Conservation (phyloP, 2,888 invertebrate species). For the Euplexia lucipara region DNA sequence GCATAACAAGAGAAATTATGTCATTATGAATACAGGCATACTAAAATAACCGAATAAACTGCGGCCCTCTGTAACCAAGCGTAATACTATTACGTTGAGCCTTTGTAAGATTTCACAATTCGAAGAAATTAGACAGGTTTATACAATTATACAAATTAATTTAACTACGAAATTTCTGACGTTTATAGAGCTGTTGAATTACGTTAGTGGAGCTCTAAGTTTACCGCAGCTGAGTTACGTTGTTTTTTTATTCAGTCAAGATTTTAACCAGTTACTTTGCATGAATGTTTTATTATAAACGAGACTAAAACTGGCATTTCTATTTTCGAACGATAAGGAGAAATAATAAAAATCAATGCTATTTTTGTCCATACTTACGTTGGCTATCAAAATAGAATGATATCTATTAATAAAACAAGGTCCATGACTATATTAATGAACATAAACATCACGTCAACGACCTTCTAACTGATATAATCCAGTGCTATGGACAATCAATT, state of each 20-base stretch:
- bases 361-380: conserved; percentile 15
- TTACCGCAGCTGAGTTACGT: conserved; percentile 11
- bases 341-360: background rate
- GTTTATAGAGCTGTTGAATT: conserved; percentile 26
- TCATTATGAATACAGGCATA: conserved; percentile 17
- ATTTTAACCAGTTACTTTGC: background rate
- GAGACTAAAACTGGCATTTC: background rate
- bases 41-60: conserved; percentile 44
- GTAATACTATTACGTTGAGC: conserved; percentile 49
- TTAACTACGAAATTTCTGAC: conserved; percentile 30
- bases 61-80: conserved; percentile 21
- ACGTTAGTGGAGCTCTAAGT: conserved; percentile 1
- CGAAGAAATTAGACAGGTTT: conserved; percentile 42
- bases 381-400: conserved; percentile 20
- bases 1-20: conserved; percentile 1
- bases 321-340: background rate
- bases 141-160: conserved; percentile 51
- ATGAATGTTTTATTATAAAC: background rate
- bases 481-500: conserved; percentile 28
- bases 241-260: background rate
- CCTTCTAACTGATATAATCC: conserved; percentile 26
- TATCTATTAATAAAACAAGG: conserved; percentile 22
- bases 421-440: background rate
- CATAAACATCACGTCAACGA: background rate
- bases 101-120: conserved; percentile 43